phyloP scores from a whole-genome alignment of 1,140 invertebrate species.

The Bombus confusus region DNA sequence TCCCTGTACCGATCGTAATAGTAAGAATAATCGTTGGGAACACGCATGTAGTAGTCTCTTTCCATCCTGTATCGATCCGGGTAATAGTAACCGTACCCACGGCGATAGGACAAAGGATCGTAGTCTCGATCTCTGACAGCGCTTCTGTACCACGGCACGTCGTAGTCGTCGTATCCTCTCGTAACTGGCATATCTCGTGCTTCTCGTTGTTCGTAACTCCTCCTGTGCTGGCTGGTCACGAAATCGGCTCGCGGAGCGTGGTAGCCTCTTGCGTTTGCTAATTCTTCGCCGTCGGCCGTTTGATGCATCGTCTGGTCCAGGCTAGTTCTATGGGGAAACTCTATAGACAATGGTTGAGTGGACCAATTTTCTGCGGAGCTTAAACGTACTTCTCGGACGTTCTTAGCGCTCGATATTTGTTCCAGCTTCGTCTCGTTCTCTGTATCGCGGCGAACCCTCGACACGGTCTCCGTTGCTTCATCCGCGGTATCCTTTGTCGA shows the following conservation, averaged over 20 bases:
- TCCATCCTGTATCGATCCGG: constrained; percentile 74
- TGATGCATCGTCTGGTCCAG: constrained; percentile 62
- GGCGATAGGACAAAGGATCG: constrained; percentile 67
- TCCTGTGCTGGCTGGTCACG: constrained; percentile 71
- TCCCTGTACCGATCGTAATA: constrained; percentile 75
- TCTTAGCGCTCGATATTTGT: constrained; percentile 71
- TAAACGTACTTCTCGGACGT: constrained; percentile 67
- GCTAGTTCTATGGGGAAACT: constrained; percentile 71
- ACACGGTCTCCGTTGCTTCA: not conserved
- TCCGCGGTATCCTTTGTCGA: not conserved
- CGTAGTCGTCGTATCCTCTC: constrained; percentile 72
- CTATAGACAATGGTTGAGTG: constrained; percentile 72
- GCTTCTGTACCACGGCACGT: constrained; percentile 69
- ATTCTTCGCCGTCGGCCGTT: constrained; percentile 39
- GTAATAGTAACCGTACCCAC: constrained; percentile 62
- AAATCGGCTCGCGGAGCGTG: constrained; percentile 75
- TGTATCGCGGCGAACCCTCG: constrained; percentile 68
- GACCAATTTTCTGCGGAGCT: constrained; percentile 74
- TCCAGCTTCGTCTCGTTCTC: constrained; percentile 72
- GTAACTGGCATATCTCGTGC: constrained; percentile 69
- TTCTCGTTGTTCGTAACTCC: constrained; percentile 69
- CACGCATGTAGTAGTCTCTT: constrained; percentile 67
- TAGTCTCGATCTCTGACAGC: constrained; percentile 68
- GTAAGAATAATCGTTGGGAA: constrained; percentile 60
- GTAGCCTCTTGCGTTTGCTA: constrained; percentile 9